Evolutionary conservation across 2,797 vertebrate species (phyloP).

Genomic region (Manis crassicaudata): DNA sequence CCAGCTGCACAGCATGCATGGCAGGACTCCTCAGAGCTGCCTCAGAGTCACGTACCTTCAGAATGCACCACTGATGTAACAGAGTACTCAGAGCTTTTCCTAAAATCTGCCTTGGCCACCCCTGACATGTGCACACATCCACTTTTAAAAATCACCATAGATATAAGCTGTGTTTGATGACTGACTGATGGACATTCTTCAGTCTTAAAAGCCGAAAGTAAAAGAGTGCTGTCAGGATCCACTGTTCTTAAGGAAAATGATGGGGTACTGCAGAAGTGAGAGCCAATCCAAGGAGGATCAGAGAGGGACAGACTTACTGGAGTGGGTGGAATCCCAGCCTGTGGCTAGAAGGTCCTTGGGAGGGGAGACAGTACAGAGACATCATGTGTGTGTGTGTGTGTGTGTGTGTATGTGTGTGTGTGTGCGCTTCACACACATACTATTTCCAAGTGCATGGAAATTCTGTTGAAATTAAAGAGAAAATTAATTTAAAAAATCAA

Average conservation of each 20-base stretch:
- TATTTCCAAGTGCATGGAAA: not conserved
- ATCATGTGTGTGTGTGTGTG: too few species aligned
- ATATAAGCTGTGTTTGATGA: not conserved
- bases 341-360: not conserved
- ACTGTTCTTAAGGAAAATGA: not conserved
- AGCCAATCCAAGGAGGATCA: not conserved
- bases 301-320: not conserved
- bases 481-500: not conserved
- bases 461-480: constrained; percentile 26
- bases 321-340: not conserved
- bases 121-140: not conserved
- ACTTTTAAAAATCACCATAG: not conserved
- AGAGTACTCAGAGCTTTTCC: not conserved
- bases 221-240: not conserved
- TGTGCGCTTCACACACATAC: not conserved
- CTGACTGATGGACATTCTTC: not conserved
- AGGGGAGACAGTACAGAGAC: too few species aligned
- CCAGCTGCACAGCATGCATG: not conserved
- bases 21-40: not conserved
- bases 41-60: not conserved
- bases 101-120: not conserved
- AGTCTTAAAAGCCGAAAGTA: not conserved
- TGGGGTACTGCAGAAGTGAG: not conserved
- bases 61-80: not conserved
- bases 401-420: too few species aligned